phyloP scores from a whole-genome alignment of 2,797 vertebrate genomes.

The Hydrophis major region DNA sequence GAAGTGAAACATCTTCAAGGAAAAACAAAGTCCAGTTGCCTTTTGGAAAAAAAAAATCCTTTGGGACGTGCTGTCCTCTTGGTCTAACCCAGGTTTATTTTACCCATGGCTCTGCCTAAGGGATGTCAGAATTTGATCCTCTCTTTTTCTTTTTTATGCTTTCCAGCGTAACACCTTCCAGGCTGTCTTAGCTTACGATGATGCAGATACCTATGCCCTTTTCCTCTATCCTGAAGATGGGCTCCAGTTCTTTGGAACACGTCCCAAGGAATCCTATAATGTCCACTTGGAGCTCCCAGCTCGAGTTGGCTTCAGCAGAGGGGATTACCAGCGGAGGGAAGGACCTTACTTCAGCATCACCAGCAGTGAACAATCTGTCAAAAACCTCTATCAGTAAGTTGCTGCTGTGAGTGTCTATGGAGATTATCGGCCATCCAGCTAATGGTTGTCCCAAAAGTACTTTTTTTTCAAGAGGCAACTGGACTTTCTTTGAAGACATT shows the following conservation, averaged over 20 bases:
- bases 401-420: background rate
- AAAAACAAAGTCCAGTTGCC: background rate
- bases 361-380: conserved; percentile 80
- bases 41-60: background rate
- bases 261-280: conserved; percentile 91
- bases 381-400: conserved; percentile 87
- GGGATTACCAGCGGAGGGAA: conserved; percentile 79
- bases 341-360: conserved; percentile 86
- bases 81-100: background rate
- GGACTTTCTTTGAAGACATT: too few species aligned
- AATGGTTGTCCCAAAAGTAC: too few species aligned
- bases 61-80: background rate
- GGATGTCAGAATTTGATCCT: background rate
- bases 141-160: fast-evolving
- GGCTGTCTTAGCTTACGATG: conserved; percentile 84
- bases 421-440: too few species aligned
- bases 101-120: background rate
- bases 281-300: conserved; percentile 90
- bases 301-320: conserved; percentile 90
- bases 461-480: too few species aligned
- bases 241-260: conserved; percentile 88
- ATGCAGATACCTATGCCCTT: conserved; percentile 81
- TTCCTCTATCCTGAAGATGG: conserved; percentile 89
- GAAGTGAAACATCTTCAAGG: background rate
- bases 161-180: conserved; percentile 93